Evolutionary conservation across 2,113 vertebrate genomes (phyloP), one percentile per base, ranked within the genome.

Genomic region (Ptilonorhynchus violaceus): DNA sequence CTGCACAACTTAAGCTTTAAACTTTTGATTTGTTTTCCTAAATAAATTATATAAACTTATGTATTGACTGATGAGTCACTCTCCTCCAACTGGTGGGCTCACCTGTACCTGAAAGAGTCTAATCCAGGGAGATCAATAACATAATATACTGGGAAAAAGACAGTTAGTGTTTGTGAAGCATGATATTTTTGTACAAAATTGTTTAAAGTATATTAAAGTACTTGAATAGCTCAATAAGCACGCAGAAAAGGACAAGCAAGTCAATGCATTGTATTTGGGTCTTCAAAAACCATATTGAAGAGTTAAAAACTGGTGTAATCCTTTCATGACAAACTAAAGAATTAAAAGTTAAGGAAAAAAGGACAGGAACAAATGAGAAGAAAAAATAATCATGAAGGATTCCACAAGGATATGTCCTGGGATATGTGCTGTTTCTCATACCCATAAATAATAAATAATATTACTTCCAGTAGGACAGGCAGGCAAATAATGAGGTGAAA

Each of bases 391-490:
- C 42, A 42, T 11, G 14, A 69, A 60, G 58, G 11, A 80, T 37
- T 69, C 23, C 28, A 74, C 11, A 39, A 76, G 24, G 14, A 7
- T 73, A 46, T 15, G 10, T 59, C 46, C 46, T 52, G 31, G 28
- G 41, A 50, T 60, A 72, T 7, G 7, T 28, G 15, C 41, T 77
- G 9, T 35, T 77, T 75, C 70, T 91, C 25, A 18, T 7, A 86
- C 24, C 16, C 25, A 67, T 91, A 80, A 88, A 93, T 92, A 95
- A 94, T 77, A 86, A 74, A 94, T 73, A 42, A 39, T 35, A 86
- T 81, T 89, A 89, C 19, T 86, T 95, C 30, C 49, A 86, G 55
- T 41, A 86, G 39, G 14, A 88, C 13, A 77, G 21, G 14, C 55
- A 83, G 58, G 18, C 41, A 88, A 90, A 85, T 33, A 88, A 79